Conservation (phyloP, 2,113 vertebrate genomes). For the Paralichthys olivaceus region DNA sequence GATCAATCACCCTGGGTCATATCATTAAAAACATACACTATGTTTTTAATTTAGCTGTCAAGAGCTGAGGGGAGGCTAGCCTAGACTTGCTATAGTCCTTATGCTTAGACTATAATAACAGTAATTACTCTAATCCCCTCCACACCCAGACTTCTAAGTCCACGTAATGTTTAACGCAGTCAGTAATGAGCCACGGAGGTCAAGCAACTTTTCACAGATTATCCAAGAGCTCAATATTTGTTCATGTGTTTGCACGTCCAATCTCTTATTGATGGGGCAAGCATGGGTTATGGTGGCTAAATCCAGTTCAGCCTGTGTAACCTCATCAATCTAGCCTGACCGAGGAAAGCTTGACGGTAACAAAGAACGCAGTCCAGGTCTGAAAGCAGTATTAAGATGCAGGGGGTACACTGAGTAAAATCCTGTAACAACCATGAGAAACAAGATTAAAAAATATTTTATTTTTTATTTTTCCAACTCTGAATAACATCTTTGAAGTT, state of each 20-base stretch:
- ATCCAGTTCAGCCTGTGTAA: constrained; percentile 60
- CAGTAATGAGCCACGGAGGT: constrained; percentile 73
- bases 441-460: constrained; percentile 14
- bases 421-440: constrained; percentile 38
- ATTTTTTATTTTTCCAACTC: constrained; percentile 22
- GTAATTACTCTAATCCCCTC: constrained; percentile 81
- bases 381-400: constrained; percentile 51
- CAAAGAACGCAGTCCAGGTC: constrained; percentile 28
- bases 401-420: constrained; percentile 9
- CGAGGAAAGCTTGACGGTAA: constrained; percentile 28
- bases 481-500: constrained; percentile 55
- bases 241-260: constrained; percentile 59
- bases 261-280: constrained; percentile 56
- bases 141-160: constrained; percentile 63
- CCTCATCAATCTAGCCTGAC: constrained; percentile 30
- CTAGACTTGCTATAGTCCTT: constrained; percentile 66
- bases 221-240: constrained; percentile 70
- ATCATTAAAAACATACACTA: constrained; percentile 34
- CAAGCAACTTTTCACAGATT: constrained; percentile 78
- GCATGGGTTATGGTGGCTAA: constrained; percentile 18
- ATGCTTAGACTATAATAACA: constrained; percentile 76
- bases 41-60: constrained; percentile 81
- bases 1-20: constrained; percentile 73
- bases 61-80: constrained; percentile 60
- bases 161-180: constrained; percentile 53